Base-by-base conservation (phyloP, 2,888 invertebrate genomes). In the Tetrapedia diversipes region DNA sequence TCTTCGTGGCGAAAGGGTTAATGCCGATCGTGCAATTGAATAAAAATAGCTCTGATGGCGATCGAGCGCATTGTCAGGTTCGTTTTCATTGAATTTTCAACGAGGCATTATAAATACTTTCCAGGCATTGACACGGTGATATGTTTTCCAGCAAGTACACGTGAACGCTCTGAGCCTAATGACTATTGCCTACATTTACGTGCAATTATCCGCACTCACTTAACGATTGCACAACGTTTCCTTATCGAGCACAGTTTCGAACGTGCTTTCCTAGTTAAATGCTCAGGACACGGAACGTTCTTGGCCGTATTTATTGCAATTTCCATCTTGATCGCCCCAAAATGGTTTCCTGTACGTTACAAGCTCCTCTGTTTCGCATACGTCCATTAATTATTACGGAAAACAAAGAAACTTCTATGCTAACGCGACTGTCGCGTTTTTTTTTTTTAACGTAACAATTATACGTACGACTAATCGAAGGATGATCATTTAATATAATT, bases 31-130 rank as follows among this genome's bases (percentile, higher is more conserved):
- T 0, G 34, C 19, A 63, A 73, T 73, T 56, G 41, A 69, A 72
- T 53, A 68, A 73, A 70, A n/a, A n/a, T n/a, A 10, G n/a, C 29
- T 37, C 16, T 54, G 11, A 69, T 22, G 19, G 56, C 49, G 51
- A 70, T 73, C 19, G 16, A 63, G 11, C 19, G 39, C 37, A 56
- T 27, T 73, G 56, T 63, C 24, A 27, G 57, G 43, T 37, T 43
- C 71, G 32, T 54, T 60, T 53, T 64, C 51, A 47, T 41, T 73
- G 70, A 63, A 70, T 61, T 56, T 73, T 63, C 73, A 24, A 63
- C 70, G 22, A 16, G 54, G 39, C 7, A 32, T 11, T 54, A 69
- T n/a, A 61, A 61, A 24, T 11, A 22, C 29, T 61, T 56, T 47
- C 61, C 11, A 70, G 41, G 37, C 64, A 54, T 47, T 37, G 54